Evolutionary conservation across 2,888 invertebrate genomes (phyloP).

Genomic region (Zonitis immaculata): DNA sequence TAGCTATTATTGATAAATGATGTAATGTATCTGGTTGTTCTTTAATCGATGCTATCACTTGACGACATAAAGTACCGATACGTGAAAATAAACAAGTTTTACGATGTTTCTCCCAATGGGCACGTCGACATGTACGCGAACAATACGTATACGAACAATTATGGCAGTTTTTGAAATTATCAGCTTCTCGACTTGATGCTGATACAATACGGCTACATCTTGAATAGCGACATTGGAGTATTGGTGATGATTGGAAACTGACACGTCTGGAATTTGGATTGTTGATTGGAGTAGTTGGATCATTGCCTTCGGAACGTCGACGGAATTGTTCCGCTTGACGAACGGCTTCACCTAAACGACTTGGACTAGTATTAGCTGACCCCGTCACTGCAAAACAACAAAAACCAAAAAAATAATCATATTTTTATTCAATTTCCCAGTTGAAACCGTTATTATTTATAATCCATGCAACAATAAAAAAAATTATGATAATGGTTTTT

Average conservation of each 20-base stretch:
- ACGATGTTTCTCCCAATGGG: slow-evolving; percentile 92
- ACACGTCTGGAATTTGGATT: slow-evolving; percentile 51
- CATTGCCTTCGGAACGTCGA: slow-evolving; percentile 63
- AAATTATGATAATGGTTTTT: no score
- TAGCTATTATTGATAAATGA: slow-evolving; percentile 77
- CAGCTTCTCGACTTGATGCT: slow-evolving; percentile 70
- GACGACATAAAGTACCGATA: slow-evolving; percentile 83
- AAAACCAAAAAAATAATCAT: slow-evolving; percentile 17
- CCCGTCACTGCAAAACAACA: slow-evolving; percentile 45
- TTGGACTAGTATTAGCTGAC: slow-evolving; percentile 50
- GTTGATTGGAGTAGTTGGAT: slow-evolving; percentile 44
- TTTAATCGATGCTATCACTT: slow-evolving; percentile 75
- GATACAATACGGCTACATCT: slow-evolving; percentile 69
- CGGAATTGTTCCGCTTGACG: slow-evolving; percentile 47
- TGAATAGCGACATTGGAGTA: slow-evolving; percentile 67
- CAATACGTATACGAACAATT: slow-evolving; percentile 95
- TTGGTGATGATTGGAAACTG: slow-evolving; percentile 57
- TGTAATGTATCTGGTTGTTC: slow-evolving; percentile 70
- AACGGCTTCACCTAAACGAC: slow-evolving; percentile 30
- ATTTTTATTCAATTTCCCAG: background rate
- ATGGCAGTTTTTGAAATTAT: slow-evolving; percentile 86
- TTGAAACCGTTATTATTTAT: no score
- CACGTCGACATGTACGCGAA: slow-evolving; percentile 81
- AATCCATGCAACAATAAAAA: background rate
- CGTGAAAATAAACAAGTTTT: slow-evolving; percentile 86